Conservation (phyloP, 2,797 vertebrate genomes). For the Lemur catta region DNA sequence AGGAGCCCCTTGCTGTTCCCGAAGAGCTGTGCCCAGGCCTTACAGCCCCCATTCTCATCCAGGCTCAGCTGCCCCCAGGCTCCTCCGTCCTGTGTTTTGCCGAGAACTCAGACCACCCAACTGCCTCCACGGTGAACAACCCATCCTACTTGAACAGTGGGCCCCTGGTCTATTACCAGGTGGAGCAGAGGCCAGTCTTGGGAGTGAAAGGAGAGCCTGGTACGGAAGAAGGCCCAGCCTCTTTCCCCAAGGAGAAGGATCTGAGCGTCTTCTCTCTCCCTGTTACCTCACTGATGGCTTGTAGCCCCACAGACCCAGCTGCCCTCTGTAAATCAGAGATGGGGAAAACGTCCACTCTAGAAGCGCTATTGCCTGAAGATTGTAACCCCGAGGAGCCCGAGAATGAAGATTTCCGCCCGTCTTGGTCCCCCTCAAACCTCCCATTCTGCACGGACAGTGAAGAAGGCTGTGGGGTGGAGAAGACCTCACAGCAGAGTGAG, state of each 20-base stretch:
- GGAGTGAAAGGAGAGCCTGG: slow-evolving; percentile 73
- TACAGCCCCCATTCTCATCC: slow-evolving; percentile 87
- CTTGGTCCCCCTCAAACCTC: slow-evolving; percentile 66
- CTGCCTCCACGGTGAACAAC: slow-evolving; percentile 71
- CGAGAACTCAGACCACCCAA: slow-evolving; percentile 81
- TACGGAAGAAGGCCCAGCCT: not conserved
- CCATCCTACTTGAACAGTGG: slow-evolving; percentile 81
- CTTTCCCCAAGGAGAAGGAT: slow-evolving; percentile 77
- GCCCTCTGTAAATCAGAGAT: slow-evolving; percentile 67
- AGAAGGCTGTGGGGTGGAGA: slow-evolving; percentile 64
- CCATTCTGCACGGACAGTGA: slow-evolving; percentile 57
- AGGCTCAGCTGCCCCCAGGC: slow-evolving; percentile 90
- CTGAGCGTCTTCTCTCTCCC: slow-evolving; percentile 72
- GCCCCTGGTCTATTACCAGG: slow-evolving; percentile 81
- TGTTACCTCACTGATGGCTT: slow-evolving; percentile 79
- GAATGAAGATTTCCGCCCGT: slow-evolving; percentile 66
- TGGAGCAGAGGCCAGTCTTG: slow-evolving; percentile 77
- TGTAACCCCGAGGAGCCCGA: not conserved
- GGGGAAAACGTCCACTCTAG: slow-evolving; percentile 25
- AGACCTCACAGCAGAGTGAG: slow-evolving; percentile 73
- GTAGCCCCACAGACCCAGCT: slow-evolving; percentile 71
- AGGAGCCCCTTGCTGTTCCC: slow-evolving; percentile 82
- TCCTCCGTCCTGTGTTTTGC: slow-evolving; percentile 92
- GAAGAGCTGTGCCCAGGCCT: slow-evolving; percentile 83
- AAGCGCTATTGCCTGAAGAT: slow-evolving; percentile 56